Conservation (phyloP, 2,888 invertebrate genomes). For the Pseudococcus longispinus region DNA sequence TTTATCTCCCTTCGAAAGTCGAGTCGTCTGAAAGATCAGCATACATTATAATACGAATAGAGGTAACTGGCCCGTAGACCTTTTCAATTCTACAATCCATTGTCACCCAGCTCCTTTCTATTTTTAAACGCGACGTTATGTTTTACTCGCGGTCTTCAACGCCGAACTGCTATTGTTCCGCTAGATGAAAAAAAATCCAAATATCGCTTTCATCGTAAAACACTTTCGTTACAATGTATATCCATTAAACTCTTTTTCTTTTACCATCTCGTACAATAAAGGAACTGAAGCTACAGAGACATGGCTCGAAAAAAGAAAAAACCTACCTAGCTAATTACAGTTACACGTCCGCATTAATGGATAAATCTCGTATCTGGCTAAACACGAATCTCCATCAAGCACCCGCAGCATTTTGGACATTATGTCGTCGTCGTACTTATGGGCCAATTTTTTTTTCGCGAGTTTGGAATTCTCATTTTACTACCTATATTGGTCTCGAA, state of each 20-base stretch:
- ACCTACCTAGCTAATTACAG: neutral
- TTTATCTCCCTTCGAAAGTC: no score
- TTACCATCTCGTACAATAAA: neutral
- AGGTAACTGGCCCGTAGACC: neutral
- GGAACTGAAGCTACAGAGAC: neutral
- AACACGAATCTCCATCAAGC: neutral
- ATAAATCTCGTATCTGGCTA: neutral
- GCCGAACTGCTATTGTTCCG: neutral
- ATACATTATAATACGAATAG: neutral
- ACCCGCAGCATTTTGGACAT: neutral
- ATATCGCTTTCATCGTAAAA: slow-evolving; percentile 11
- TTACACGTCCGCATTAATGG: neutral
- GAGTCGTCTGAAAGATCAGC: neutral
- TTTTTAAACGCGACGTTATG: neutral
- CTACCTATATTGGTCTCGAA: neutral
- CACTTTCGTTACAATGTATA: slow-evolving; percentile 1
- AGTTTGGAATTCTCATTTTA: neutral
- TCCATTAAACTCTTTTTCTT: neutral
- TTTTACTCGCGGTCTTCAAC: neutral
- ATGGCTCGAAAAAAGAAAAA: neutral
- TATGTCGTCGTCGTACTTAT: neutral
- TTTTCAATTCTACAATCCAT: neutral
- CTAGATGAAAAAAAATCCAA: neutral
- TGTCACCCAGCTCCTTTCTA: neutral
- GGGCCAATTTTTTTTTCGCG: neutral